A percentile compares a stretch with the other conserved stretches of the same genome.
phyloP scores from a whole-genome alignment of 2,888 invertebrate species.

The Erpobdella octoculata region DNA sequence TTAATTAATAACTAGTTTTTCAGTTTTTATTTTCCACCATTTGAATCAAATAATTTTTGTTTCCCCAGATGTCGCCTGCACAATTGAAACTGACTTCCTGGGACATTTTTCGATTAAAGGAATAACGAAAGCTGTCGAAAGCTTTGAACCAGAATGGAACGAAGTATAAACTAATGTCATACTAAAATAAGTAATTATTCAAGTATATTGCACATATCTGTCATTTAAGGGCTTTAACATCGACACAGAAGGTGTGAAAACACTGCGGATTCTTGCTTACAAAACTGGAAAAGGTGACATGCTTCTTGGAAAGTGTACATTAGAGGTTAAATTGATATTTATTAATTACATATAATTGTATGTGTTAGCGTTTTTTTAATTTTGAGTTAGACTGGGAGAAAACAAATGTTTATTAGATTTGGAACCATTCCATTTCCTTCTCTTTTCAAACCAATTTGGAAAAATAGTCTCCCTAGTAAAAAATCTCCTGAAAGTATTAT shows the following conservation, averaged over 20 bases:
- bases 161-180: conserved; percentile 55
- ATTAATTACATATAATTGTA: neutral
- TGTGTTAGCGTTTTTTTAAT: no score
- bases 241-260: conserved; percentile 85
- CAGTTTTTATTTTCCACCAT: neutral
- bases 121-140: conserved; percentile 61
- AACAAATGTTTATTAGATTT: no score
- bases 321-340: conserved; percentile 59
- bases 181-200: no score
- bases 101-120: conserved; percentile 9
- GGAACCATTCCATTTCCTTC: no score
- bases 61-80: neutral
- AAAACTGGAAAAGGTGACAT: conserved; percentile 56
- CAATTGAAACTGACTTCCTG: neutral
- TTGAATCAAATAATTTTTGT: neutral
- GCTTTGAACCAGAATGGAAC: conserved; percentile 68
- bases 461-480: neutral
- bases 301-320: conserved; percentile 67
- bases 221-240: conserved; percentile 66
- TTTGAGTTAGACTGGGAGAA: no score
- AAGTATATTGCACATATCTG: neutral
- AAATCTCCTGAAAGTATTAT: conserved; percentile 28
- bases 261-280: conserved; percentile 74
- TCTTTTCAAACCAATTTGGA: no score
- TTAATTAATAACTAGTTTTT: neutral